Conservation (phyloP, 2,888 invertebrate genomes). For the Idaea dimidiata region DNA sequence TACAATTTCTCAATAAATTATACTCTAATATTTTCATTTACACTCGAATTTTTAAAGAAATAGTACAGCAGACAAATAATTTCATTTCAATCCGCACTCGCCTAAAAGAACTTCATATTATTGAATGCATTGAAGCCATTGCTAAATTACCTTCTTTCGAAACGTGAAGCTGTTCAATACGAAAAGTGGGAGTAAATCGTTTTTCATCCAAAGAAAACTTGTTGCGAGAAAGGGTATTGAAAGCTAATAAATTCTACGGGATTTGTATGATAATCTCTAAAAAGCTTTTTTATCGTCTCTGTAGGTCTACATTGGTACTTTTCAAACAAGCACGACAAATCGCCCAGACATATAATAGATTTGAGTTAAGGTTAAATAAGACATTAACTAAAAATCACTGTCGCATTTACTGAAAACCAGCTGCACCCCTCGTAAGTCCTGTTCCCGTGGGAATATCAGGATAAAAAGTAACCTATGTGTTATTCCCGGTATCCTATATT, state of each 20-base stretch:
- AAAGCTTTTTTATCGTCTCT: background rate
- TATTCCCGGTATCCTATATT: no score
- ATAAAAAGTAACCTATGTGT: no score
- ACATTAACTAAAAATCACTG: no score
- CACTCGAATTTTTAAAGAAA: background rate
- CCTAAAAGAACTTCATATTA: background rate
- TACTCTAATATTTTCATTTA: background rate
- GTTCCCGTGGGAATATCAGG: no score
- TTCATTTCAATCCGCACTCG: background rate
- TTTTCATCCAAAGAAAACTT: slow-evolving; percentile 1
- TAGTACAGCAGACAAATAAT: background rate
- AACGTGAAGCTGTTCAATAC: background rate
- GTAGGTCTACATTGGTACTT: background rate
- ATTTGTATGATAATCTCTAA: background rate
- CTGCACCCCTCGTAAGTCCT: no score
- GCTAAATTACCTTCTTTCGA: background rate
- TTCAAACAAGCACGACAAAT: no score
- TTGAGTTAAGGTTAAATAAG: no score
- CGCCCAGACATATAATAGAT: no score
- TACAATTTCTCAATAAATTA: no score
- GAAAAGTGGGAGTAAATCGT: background rate
- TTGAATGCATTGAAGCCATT: background rate
- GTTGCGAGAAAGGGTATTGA: background rate
- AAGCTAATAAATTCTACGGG: background rate
- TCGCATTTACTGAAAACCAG: no score